Conservation (phyloP, 2,888 invertebrate genomes). For the Hedychridium roseum region DNA sequence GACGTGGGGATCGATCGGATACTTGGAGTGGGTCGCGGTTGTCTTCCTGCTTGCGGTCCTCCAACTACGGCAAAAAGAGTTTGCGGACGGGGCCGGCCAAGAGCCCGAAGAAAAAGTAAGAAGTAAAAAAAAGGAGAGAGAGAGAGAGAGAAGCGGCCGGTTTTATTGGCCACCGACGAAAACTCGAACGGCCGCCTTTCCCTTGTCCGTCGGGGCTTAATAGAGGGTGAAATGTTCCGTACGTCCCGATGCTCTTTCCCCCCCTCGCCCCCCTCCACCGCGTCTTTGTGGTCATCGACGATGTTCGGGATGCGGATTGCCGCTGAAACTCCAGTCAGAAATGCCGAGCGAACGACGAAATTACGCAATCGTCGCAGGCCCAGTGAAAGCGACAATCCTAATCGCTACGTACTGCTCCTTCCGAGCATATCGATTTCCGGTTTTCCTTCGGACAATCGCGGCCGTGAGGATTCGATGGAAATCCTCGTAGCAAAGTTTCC, state of each 20-base stretch:
- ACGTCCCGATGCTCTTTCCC: constrained; percentile 36
- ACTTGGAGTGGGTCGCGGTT: too few species aligned
- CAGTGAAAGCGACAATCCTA: constrained; percentile 11
- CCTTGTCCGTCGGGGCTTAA: constrained; percentile 66
- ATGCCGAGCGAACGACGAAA: constrained; percentile 12
- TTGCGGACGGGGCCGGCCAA: neutral
- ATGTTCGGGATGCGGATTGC: constrained; percentile 29
- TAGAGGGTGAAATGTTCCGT: constrained; percentile 62
- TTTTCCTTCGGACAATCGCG: too few species aligned
- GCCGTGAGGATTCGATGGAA: too few species aligned
- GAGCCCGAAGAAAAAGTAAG: neutral
- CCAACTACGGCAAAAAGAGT: too few species aligned
- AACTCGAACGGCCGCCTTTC: constrained; percentile 66
- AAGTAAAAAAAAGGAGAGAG: constrained; percentile 1
- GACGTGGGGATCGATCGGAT: too few species aligned
- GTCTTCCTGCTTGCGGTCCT: too few species aligned
- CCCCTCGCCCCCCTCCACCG: constrained; percentile 32
- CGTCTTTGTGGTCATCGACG: constrained; percentile 27
- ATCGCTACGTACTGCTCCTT: constrained; percentile 19
- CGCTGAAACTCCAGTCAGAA: too few species aligned
- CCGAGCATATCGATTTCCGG: constrained; percentile 13
- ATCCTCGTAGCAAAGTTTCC: too few species aligned
- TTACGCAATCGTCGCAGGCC: constrained; percentile 18
- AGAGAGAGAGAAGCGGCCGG: constrained; percentile 28
- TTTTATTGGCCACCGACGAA: constrained; percentile 50